Evolutionary conservation across 2,888 invertebrate genomes (phyloP).

Genomic region (Rhagonycha lutea): DNA sequence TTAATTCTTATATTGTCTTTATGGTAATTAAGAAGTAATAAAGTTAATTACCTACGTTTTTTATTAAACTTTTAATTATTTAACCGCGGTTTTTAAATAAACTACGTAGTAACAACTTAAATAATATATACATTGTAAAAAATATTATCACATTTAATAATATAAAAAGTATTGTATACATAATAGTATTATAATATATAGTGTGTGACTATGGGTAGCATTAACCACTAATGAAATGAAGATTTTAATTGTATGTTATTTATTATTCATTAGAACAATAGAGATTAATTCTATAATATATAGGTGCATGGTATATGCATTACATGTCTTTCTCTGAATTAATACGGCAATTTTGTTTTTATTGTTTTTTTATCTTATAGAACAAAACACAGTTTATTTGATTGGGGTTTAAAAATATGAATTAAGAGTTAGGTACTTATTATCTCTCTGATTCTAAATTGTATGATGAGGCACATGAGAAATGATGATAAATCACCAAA

Average conservation of each 20-base stretch:
- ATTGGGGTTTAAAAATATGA: neutral
- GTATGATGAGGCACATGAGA: neutral
- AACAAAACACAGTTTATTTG: neutral
- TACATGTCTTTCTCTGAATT: neutral
- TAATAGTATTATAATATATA: neutral
- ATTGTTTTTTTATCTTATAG: neutral
- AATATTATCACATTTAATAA: neutral
- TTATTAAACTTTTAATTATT: neutral
- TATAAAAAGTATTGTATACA: neutral
- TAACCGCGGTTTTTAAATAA: neutral
- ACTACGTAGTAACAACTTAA: neutral
- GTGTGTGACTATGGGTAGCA: neutral
- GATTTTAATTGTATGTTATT: neutral
- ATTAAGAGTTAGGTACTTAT: neutral
- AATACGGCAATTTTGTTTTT: neutral
- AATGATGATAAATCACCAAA: neutral
- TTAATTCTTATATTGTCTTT: neutral
- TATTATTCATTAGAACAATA: neutral
- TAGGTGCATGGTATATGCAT: neutral
- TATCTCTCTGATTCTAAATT: neutral
- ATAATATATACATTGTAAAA: neutral
- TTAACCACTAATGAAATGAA: neutral
- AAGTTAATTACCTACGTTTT: neutral
- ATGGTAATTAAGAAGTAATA: neutral
- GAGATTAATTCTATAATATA: neutral